These are phyloP conservation scores for Rhinoptilus africanus DNA, from an alignment of 2,113 vertebrate species.

Conservation along the genomic window DNA sequence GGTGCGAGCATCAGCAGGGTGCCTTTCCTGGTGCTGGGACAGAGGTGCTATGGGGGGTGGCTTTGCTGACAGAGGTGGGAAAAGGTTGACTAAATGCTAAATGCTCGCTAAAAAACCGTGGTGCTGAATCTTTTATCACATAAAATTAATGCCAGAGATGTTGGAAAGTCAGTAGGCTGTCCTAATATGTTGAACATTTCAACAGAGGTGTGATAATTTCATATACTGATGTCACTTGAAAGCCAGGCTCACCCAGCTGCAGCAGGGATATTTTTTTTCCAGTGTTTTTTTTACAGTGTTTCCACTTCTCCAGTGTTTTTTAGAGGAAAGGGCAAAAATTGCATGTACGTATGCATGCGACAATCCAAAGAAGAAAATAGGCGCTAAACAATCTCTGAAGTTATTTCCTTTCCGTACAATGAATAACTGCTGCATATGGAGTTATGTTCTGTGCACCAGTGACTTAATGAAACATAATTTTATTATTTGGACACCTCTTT, in stretches of 20 bases:
- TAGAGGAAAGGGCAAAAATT: not conserved
- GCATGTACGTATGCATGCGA: not conserved
- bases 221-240: not conserved
- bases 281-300: not conserved
- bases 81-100: not conserved
- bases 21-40: not conserved
- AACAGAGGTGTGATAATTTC: not conserved
- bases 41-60: not conserved
- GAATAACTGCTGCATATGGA: not conserved
- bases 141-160: not conserved
- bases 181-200: not conserved
- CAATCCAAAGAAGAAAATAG: not conserved
- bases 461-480: not conserved
- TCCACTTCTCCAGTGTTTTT: not conserved
- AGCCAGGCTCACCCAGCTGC: not conserved
- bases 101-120: not conserved
- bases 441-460: not conserved
- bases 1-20: not conserved
- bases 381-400: not conserved
- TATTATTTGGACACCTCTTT: not conserved
- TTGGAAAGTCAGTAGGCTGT: not conserved
- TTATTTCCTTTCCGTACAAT: not conserved
- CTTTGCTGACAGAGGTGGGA: not conserved
- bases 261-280: not conserved
- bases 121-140: not conserved